Conservation (phyloP, 2,113 vertebrate genomes). For the Ovis canadensis region DNA sequence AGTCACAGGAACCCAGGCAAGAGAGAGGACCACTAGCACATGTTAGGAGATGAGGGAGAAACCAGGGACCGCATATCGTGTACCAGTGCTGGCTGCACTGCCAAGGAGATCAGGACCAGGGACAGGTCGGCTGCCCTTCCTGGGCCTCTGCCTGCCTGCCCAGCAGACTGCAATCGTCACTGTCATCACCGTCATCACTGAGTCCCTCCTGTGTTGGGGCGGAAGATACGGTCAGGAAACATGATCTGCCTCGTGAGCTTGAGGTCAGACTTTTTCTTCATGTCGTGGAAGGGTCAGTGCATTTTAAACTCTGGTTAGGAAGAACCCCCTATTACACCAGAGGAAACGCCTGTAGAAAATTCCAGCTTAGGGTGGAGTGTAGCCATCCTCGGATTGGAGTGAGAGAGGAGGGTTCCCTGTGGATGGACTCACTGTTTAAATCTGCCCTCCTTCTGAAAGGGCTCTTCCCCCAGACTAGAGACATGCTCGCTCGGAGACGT, state of each 20-base stretch:
- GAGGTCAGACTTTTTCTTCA: neutral
- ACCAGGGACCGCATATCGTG: neutral
- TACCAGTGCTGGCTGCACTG: rapidly evolving
- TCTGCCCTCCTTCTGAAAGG: neutral
- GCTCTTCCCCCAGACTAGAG: neutral
- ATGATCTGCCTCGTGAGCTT: neutral
- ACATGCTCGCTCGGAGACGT: neutral
- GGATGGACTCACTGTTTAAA: neutral
- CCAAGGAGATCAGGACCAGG: neutral
- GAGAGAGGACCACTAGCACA: neutral
- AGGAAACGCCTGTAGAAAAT: neutral
- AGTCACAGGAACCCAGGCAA: neutral
- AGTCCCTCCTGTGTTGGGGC: neutral
- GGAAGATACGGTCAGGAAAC: neutral
- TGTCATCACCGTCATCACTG: rapidly evolving
- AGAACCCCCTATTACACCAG: neutral
- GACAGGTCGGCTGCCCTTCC: neutral
- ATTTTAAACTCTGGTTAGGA: neutral
- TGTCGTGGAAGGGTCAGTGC: neutral
- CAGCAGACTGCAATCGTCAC: neutral
- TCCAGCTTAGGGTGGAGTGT: neutral
- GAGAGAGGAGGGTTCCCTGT: neutral
- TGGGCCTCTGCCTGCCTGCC: no score
- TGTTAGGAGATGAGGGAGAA: neutral
- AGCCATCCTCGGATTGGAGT: neutral